phyloP scores from a whole-genome alignment of 1,140 invertebrate species.

The Magallana gigas region DNA sequence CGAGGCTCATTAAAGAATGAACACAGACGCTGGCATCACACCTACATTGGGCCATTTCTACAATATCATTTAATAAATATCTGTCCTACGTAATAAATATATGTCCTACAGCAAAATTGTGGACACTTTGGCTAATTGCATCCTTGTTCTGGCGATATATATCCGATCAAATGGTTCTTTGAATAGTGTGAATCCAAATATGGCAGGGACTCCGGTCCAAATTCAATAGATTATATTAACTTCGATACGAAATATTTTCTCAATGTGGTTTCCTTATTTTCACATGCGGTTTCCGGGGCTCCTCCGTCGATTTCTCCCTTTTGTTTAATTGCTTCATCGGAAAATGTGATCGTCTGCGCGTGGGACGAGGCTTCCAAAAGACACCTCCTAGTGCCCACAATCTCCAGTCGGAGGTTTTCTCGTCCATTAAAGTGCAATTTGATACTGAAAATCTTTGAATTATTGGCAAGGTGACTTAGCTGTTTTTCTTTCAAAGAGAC shows the following conservation, averaged over 20 bases:
- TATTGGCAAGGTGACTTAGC: conserved; percentile 11
- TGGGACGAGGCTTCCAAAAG: too few relatives aligned
- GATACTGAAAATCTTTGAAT: background rate
- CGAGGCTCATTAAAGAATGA: background rate
- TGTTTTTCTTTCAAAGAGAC: background rate
- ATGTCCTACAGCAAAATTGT: background rate
- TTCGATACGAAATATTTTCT: too few relatives aligned
- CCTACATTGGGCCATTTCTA: background rate
- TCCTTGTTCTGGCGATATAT: background rate
- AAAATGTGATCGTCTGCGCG: too few relatives aligned
- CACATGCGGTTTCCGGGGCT: too few relatives aligned
- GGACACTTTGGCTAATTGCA: background rate
- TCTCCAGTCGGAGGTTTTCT: background rate
- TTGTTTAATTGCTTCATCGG: too few relatives aligned
- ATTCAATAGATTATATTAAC: background rate
- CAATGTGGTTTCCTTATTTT: too few relatives aligned
- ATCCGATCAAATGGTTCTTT: background rate
- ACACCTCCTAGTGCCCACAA: too few relatives aligned
- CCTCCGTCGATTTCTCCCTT: too few relatives aligned
- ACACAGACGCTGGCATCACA: background rate
- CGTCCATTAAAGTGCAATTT: conserved; percentile 11
- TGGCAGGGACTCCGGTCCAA: background rate
- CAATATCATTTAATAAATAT: conserved; percentile 29
- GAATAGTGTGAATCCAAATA: background rate
- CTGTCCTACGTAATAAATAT: too few relatives aligned